These are phyloP conservation scores for Gambusia yucatana DNA, from an alignment of 2,797 vertebrate species.

Conservation along the genomic window DNA sequence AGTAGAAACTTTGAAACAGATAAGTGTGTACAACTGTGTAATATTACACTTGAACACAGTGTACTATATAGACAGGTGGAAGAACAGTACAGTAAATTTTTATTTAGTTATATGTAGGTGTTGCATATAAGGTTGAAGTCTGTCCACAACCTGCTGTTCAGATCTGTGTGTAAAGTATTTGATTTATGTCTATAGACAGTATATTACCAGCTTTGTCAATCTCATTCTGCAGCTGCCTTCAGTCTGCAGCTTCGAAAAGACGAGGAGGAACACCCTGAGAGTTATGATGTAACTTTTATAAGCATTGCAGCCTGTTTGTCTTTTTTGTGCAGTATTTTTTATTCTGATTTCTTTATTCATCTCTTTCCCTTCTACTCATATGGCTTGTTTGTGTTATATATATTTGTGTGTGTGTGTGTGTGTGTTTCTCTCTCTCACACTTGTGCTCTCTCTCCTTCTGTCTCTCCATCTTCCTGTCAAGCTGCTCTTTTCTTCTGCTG, in stretches of 20 bases:
- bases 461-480: constrained; percentile 75
- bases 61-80: background rate
- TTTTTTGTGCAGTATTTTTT: constrained; percentile 13
- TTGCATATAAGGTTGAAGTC: constrained; percentile 18
- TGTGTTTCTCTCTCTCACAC: constrained; percentile 10
- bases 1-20: background rate
- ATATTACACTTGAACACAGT: background rate
- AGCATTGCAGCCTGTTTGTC: constrained; percentile 25
- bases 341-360: constrained; percentile 18
- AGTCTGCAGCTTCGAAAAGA: constrained; percentile 19
- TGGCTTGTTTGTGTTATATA: constrained; percentile 5
- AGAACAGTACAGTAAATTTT: background rate
- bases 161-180: constrained; percentile 22
- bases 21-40: background rate
- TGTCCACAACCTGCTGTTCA: constrained; percentile 19
- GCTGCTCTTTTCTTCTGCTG: constrained; percentile 74
- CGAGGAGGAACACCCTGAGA: constrained; percentile 5
- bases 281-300: constrained; percentile 37
- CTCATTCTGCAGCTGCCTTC: constrained; percentile 11
- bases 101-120: background rate
- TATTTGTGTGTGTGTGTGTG: background rate
- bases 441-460: constrained; percentile 16
- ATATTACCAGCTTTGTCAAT: constrained; percentile 17
- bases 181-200: constrained; percentile 6
- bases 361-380: constrained; percentile 7